These are phyloP conservation scores for Trichechus manatus DNA, from an alignment of 2,113 vertebrate species.

Conservation along the genomic window DNA sequence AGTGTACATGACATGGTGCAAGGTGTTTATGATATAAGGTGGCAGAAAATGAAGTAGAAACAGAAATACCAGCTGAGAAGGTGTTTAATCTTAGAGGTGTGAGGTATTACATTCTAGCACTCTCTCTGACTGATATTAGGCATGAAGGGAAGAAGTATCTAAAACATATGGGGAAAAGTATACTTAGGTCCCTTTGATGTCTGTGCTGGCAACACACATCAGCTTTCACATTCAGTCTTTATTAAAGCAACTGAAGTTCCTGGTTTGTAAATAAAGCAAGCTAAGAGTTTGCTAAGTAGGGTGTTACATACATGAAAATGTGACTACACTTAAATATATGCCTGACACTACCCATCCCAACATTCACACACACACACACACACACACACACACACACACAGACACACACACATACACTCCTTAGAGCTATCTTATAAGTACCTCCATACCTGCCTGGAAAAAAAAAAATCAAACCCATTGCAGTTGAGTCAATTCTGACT, in stretches of 20 bases:
- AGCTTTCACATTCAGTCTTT: constrained; percentile 41
- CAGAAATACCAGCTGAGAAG: constrained; percentile 73
- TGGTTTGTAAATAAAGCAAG: constrained; percentile 58
- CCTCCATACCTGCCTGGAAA: neutral
- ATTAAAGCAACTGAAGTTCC: constrained; percentile 57
- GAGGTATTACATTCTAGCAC: constrained; percentile 64
- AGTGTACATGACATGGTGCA: constrained; percentile 37
- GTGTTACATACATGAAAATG: neutral
- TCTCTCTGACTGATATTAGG: constrained; percentile 57
- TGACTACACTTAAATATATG: neutral
- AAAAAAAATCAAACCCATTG: too few relatives aligned
- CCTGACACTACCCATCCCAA: neutral
- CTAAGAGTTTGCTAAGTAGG: neutral
- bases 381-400: neutral
- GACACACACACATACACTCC: neutral
- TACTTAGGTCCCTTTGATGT: constrained; percentile 65
- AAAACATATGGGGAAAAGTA: neutral
- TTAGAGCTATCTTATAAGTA: neutral
- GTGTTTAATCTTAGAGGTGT: constrained; percentile 82
- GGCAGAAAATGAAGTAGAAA: constrained; percentile 65
- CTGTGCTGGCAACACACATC: constrained; percentile 62
- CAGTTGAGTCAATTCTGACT: too few relatives aligned
- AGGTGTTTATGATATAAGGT: constrained; percentile 58
- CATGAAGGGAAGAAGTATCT: constrained; percentile 60
- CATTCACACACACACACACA: neutral